These are phyloP conservation scores for Ciconia stormi DNA, from an alignment of 2,113 vertebrate genomes.

Conservation along the genomic window DNA sequence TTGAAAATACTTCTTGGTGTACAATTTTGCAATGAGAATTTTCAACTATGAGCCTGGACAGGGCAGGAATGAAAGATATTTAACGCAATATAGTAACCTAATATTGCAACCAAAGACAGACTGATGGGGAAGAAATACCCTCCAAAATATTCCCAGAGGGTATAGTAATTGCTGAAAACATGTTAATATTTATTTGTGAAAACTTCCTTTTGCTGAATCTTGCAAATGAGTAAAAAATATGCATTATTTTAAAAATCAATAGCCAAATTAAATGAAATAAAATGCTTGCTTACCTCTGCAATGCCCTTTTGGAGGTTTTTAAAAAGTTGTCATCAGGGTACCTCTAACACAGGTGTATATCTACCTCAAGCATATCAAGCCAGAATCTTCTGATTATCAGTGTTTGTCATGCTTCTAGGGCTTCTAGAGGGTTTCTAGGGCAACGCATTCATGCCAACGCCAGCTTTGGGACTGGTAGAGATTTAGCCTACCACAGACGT, in stretches of 20 bases:
- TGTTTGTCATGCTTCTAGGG: background rate
- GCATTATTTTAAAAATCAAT: background rate
- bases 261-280: background rate
- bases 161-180: background rate
- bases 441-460: background rate
- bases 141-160: background rate
- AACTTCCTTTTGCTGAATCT: background rate
- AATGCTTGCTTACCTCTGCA: background rate
- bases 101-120: background rate
- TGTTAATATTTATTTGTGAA: background rate
- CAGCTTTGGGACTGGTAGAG: background rate
- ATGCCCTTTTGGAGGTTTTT: background rate
- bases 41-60: background rate
- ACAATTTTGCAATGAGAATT: background rate
- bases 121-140: background rate
- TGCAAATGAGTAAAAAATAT: background rate
- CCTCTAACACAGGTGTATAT: background rate
- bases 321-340: background rate
- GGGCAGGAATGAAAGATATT: background rate
- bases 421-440: background rate
- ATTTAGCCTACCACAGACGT: background rate
- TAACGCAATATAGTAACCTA: background rate
- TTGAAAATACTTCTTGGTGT: constrained; percentile 17
- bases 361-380: background rate
- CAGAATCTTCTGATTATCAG: background rate